Percentiles rank a stretch among this genome's conserved stretches.
Conservation (phyloP, 64 coral and sea anemone species). For the Cladopsammia gracilis region DNA sequence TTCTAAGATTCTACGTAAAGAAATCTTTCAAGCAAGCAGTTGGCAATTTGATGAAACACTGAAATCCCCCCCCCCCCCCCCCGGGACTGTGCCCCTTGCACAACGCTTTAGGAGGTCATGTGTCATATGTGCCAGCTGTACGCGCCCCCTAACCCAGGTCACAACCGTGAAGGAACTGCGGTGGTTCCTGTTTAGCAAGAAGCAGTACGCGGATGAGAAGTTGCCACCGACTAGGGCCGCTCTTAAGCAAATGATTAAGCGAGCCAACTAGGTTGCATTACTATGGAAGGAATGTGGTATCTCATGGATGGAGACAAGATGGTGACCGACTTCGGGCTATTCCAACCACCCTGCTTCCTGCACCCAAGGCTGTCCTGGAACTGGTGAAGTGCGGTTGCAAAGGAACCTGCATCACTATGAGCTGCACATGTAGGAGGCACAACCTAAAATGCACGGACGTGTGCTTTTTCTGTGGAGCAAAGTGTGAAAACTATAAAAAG, state of each 20-base stretch:
- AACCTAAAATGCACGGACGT: slow-evolving; percentile 41
- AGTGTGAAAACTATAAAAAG: slow-evolving; percentile 22
- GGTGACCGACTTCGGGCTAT: slow-evolving; percentile 32
- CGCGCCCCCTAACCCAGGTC: neutral
- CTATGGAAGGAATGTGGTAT: slow-evolving; percentile 40
- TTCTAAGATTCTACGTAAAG: slow-evolving; percentile 14
- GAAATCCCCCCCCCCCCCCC: too few species aligned
- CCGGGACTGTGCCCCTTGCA: too few species aligned
- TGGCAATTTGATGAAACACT: slow-evolving; percentile 49
- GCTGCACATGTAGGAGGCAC: slow-evolving; percentile 21
- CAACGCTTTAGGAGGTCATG: too few species aligned
- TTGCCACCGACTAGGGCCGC: slow-evolving; percentile 59
- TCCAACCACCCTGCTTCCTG: slow-evolving; percentile 39
- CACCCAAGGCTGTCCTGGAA: slow-evolving; percentile 52
- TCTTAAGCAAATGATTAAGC: slow-evolving; percentile 28
- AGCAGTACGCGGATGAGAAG: slow-evolving; percentile 36
- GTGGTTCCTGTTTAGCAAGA: slow-evolving; percentile 69
- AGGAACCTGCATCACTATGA: slow-evolving; percentile 28
- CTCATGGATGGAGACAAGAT: too few species aligned
- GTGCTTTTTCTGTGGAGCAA: slow-evolving; percentile 12
- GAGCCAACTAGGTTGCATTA: slow-evolving; percentile 49
- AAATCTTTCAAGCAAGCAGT: slow-evolving; percentile 2
- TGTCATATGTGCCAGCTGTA: slow-evolving; percentile 52
- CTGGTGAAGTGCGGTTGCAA: slow-evolving; percentile 56
- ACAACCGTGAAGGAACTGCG: too few species aligned